A percentile compares a stretch with the other conserved stretches of the same genome.
phyloP scores from a whole-genome alignment of 92 coral and sea anemone genomes.

The Siderastrea siderea region DNA sequence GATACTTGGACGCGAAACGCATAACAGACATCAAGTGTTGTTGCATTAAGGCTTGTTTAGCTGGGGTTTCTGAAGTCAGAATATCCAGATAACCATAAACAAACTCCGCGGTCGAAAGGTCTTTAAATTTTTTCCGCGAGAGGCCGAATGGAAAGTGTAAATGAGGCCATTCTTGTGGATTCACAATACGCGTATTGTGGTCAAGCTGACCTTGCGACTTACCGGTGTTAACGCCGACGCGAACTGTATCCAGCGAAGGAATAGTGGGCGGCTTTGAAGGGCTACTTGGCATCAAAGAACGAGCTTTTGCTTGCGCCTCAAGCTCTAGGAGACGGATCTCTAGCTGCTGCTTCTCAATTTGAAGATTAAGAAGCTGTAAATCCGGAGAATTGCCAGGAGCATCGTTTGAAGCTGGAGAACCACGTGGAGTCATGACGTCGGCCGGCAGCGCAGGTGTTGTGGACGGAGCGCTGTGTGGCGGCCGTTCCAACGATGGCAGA shows the following conservation, averaged over 20 bases:
- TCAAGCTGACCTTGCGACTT: slow-evolving; percentile 40
- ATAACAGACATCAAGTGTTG: slow-evolving; percentile 17
- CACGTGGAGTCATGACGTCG: too few species aligned
- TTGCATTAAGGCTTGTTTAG: not conserved
- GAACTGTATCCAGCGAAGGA: too few species aligned
- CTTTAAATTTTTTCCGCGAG: slow-evolving; percentile 18
- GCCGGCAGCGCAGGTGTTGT: too few species aligned
- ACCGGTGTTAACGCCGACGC: not conserved
- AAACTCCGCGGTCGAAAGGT: slow-evolving; percentile 16
- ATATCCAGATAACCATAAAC: not conserved
- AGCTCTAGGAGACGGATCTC: too few species aligned
- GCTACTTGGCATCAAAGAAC: too few species aligned
- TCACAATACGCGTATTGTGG: slow-evolving; percentile 29
- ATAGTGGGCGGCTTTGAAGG: too few species aligned
- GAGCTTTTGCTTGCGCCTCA: not conserved
- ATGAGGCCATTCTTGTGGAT: slow-evolving; percentile 34
- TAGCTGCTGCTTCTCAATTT: too few species aligned
- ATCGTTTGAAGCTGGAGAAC: too few species aligned
- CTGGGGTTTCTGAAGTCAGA: not conserved
- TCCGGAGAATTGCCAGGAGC: too few species aligned
- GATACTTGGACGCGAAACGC: slow-evolving; percentile 1
- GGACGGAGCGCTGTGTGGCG: too few species aligned
- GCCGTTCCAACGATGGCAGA: too few species aligned
- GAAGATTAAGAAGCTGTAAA: too few species aligned
- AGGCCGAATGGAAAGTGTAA: slow-evolving; percentile 25